Evolutionary conservation across 1,140 invertebrate genomes (phyloP).

Genomic region (Drosophila triauraria): DNA sequence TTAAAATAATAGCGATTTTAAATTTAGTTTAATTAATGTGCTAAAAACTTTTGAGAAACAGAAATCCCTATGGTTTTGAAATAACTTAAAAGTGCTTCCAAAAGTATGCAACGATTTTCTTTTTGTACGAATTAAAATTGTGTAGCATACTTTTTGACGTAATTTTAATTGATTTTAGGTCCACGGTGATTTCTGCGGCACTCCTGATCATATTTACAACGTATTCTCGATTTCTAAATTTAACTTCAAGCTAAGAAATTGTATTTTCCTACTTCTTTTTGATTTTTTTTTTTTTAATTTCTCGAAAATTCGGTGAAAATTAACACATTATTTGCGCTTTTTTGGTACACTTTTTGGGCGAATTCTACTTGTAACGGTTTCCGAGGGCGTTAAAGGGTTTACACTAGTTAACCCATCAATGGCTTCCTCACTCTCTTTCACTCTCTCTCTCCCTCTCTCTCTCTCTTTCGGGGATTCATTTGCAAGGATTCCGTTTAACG

Average conservation of each 20-base stretch:
- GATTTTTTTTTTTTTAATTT: background rate
- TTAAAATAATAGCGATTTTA: background rate
- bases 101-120: background rate
- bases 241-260: background rate
- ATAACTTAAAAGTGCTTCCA: background rate
- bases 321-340: background rate
- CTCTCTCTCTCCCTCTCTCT: background rate
- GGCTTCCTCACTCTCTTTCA: conserved; percentile 17
- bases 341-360: background rate
- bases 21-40: too few relatives aligned
- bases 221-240: background rate
- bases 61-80: background rate
- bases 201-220: background rate
- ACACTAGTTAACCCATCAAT: background rate
- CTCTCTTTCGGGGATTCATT: background rate
- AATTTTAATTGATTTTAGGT: background rate
- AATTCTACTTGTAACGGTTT: conserved; percentile 2
- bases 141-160: too few relatives aligned
- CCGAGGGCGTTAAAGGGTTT: conserved; percentile 10
- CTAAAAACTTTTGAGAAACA: too few relatives aligned
- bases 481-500: conserved; percentile 28
- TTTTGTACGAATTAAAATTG: background rate
- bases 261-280: background rate
- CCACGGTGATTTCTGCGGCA: background rate
- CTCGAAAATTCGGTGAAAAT: background rate